A percentile compares a stretch with the other conserved stretches of the same genome.
Evolutionary conservation across 1,140 invertebrate genomes (phyloP).

Genomic region (Macrosteles quadrilineatus): DNA sequence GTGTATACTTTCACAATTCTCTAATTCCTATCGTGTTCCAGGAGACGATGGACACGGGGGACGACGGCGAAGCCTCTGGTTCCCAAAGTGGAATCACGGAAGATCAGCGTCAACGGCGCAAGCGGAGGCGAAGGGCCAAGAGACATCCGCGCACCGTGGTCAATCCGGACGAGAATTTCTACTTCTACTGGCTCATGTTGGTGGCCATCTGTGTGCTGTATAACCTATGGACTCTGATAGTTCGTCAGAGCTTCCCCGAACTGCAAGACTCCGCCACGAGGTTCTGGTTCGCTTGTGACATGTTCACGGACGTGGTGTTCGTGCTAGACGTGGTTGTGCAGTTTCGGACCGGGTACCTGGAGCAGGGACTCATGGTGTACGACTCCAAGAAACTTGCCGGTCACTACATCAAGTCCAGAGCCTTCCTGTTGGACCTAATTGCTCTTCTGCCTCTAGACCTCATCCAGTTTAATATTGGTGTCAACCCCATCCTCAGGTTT

Average conservation of each 20-base stretch:
- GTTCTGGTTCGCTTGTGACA: constrained; percentile 81
- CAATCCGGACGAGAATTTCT: constrained; percentile 93
- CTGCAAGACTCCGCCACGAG: constrained; percentile 69
- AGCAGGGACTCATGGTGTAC: constrained; percentile 76
- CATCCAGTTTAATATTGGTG: constrained; percentile 76
- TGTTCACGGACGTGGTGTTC: constrained; percentile 83
- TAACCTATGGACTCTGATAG: constrained; percentile 94
- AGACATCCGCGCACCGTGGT: constrained; percentile 79
- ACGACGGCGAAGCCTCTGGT: constrained; percentile 48
- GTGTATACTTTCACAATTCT: no score
- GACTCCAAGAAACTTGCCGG: constrained; percentile 85
- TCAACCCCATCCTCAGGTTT: constrained; percentile 78
- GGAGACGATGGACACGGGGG: constrained; percentile 65
- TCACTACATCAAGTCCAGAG: constrained; percentile 83
- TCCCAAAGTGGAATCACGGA: constrained; percentile 29
- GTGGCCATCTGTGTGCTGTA: constrained; percentile 89
- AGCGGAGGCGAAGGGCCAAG: constrained; percentile 62
- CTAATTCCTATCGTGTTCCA: no score
- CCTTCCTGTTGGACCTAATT: constrained; percentile 83
- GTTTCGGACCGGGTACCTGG: constrained; percentile 92
- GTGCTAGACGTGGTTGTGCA: constrained; percentile 86
- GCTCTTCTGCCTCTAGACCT: constrained; percentile 86
- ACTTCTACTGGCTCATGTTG: constrained; percentile 92
- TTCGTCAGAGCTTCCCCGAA: constrained; percentile 91
- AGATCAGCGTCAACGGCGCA: constrained; percentile 53